Evolutionary conservation across 1,140 invertebrate species (phyloP), one percentile per base, ranked within the genome.

Genomic region (Homalodisca vitripennis): DNA sequence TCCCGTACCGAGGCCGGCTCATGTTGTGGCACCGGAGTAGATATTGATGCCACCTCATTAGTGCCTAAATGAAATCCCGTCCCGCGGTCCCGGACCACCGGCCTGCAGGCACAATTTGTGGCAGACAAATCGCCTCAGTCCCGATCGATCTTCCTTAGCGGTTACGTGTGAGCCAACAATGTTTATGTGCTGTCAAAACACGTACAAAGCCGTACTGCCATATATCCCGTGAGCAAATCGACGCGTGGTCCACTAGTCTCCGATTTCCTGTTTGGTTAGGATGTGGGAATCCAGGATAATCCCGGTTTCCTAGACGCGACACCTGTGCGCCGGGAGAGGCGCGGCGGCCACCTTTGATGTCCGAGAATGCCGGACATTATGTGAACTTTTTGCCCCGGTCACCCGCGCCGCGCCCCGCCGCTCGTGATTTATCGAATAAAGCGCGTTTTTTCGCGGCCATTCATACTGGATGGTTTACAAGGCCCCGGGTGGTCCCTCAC

Each of bases 401-500:
- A 26, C 14, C 27, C 41, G 27, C 41, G 34, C 63, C 6, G 57
- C 57, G 31, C 31, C 3, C 31, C 31, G 31, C 60, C 60, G 31
- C n/a, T n/a, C 31, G 41, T 51, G 65, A 66, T 66, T 66, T 66
- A 66, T 66, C 41, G 65, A 48, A 47, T 48, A 51, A 63, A 48
- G 27, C 65, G 46, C 55, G 55, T 60, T 60, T 60, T 53, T 60
- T 60, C 55, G 55, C 55, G 27, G 14, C 22, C 48, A 51, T 51
- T 51, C 48, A 51, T 51, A 51, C 48, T 6, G 3, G 48, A n/a
- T 12, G 48, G 48, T 51, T 51, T 51, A 51, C 48, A 51, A 29
- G 55, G 3, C 55, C 55, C 55, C 55, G 55, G 55, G 55, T 60
- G 55, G 55, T 60, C 55, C 27, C 12, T 6, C 14, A 13, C 14